A percentile compares a stretch with the other conserved stretches of the same genome.
Evolutionary conservation across 2,797 vertebrate species (phyloP).

Genomic region (Lophotriccus pileatus): DNA sequence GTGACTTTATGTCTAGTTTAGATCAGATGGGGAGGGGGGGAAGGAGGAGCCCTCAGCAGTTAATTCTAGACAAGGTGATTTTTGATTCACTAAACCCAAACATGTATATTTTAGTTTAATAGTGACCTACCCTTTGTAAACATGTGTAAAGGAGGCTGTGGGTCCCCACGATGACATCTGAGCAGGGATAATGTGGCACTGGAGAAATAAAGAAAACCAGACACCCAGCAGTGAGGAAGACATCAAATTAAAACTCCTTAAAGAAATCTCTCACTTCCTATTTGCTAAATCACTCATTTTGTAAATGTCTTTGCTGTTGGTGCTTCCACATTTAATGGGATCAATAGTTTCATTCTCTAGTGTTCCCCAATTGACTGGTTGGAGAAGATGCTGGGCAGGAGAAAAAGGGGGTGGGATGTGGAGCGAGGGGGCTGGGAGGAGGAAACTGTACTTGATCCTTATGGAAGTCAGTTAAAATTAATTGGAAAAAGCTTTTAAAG

Average conservation of each 20-base stretch:
- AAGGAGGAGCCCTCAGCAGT: background rate
- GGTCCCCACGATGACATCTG: background rate
- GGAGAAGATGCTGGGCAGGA: conserved; percentile 56
- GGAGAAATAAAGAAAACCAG: conserved; percentile 50
- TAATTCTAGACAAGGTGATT: conserved; percentile 32
- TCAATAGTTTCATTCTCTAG: conserved; percentile 62
- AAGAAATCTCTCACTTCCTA: conserved; percentile 28
- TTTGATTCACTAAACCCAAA: conserved; percentile 31
- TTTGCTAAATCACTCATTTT: conserved; percentile 39
- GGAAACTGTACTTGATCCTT: conserved; percentile 80
- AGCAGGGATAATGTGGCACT: background rate
- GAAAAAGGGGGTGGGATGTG: conserved; percentile 35
- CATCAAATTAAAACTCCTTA: conserved; percentile 8
- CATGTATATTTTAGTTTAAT: conserved; percentile 8
- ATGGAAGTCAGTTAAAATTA: conserved; percentile 85
- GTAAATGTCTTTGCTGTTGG: conserved; percentile 20
- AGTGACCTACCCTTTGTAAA: conserved; percentile 1
- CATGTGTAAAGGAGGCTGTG: background rate
- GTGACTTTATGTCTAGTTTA: conserved; percentile 1
- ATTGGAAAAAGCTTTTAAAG: conserved; percentile 85
- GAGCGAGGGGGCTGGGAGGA: conserved; percentile 53
- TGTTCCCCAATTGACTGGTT: conserved; percentile 59
- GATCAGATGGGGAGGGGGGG: background rate
- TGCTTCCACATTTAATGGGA: background rate
- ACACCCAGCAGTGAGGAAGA: background rate